Base-by-base conservation (phyloP, 2,113 vertebrate genomes). In the Lycaon pictus region DNA sequence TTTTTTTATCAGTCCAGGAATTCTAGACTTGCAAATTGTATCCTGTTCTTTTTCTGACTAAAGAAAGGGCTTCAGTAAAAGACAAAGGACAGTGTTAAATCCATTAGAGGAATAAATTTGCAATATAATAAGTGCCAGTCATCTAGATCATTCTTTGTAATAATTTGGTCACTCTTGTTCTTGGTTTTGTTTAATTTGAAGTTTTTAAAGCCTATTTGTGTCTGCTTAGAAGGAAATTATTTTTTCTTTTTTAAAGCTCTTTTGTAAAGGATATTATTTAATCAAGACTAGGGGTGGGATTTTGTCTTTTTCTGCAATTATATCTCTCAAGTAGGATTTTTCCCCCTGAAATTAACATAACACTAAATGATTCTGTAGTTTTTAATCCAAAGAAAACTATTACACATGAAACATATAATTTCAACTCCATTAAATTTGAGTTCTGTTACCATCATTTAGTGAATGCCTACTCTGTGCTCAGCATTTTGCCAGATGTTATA, bases 1-100 rank as follows among this genome's bases (percentile, higher is more conserved):
- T 87, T 97, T 97, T 97, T 97, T 97, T 97, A 96, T 97, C 96
- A 97, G 83, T n/a, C 48, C 53, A 90, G 96, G 93, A 98, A 96
- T 91, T 95, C 22, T 85, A 96, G 96, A 88, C 0, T 0, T 97
- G 79, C 76, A 81, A 88, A 93, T 81, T 95, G 88, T 96, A 97
- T 56, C 95, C 77, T 94, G 88, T 97, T 97, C 80, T 95, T 97
- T 97, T 91, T 93, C 88, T 32, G 0, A 37, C n/a, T 84, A 35
- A 84, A 90, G 69, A 71, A 69, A 12, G 9, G 62, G 90, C 5
- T 7, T 98, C 97, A 72, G 95, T 98, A 95, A 97, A 92, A 95
- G 83, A 96, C 90, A 96, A 95, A 94, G 77, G 81, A 60, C 62
- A 86, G 88, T 96, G 86, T 92, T 96, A 98, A 98, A 98, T 96